A percentile compares a stretch with the other conserved stretches of the same genome.
These are phyloP conservation scores for Bathynomus jamesi DNA, from an alignment of 1,140 invertebrate genomes.

Conservation along the genomic window DNA sequence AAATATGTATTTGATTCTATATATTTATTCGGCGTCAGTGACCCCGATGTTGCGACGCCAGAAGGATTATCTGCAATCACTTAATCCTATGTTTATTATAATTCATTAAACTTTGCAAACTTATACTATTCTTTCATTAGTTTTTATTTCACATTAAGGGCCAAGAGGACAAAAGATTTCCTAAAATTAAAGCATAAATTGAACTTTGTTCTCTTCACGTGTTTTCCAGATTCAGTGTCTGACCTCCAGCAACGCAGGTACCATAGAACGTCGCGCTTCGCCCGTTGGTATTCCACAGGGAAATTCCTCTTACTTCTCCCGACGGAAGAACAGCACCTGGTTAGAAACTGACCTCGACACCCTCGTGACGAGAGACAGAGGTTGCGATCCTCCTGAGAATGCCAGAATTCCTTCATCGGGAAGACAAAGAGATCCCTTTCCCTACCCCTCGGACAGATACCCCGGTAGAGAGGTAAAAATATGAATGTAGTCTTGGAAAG, in stretches of 20 bases:
- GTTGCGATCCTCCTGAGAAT: slow-evolving; percentile 35
- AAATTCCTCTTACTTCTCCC: slow-evolving; percentile 41
- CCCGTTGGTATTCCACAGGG: slow-evolving; percentile 32
- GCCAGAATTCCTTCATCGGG: no score
- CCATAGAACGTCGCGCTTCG: slow-evolving; percentile 23
- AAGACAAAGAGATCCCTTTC: neutral
- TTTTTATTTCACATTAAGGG: no score
- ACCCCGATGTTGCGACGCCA: no score
- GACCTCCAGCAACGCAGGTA: slow-evolving; percentile 25
- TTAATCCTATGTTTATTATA: neutral
- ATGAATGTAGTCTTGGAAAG: no score
- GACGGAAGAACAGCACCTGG: slow-evolving; percentile 52
- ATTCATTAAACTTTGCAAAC: neutral
- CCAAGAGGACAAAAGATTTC: no score
- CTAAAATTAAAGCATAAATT: no score
- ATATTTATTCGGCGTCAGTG: neutral
- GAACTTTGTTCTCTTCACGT: no score
- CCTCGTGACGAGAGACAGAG: slow-evolving; percentile 57
- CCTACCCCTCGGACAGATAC: neutral
- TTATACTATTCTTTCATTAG: no score
- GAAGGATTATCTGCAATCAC: no score
- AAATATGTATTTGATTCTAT: neutral
- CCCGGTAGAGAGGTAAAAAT: neutral
- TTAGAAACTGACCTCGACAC: slow-evolving; percentile 84
- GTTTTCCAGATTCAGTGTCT: slow-evolving; percentile 28